Base-by-base conservation (phyloP, 2,113 vertebrate genomes). In the Regulus satrapa region DNA sequence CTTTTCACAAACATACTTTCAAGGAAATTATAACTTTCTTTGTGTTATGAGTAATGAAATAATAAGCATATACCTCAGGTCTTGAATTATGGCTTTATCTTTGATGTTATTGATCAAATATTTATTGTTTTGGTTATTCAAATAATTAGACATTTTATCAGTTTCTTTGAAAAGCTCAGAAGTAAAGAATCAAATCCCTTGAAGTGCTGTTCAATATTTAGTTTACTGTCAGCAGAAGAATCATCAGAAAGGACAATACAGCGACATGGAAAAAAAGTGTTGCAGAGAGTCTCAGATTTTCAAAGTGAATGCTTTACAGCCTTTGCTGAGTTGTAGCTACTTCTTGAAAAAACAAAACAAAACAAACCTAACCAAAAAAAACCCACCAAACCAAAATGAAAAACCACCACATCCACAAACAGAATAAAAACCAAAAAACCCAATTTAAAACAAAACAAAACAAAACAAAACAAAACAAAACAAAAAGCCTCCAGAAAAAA, bases 81-180 rank as follows among this genome's bases (percentile, higher is more conserved):
- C 71, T 69, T 78, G 55, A 77, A 38, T 68, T 87, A 46, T 46
- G 87, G 46, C 67, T 87, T 46, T 73, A 69, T 56, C 89, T 92
- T 89, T 95, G 94, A 92, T 91, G 79, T 68, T 71, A 55, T 36
- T 84, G 80, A 97, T 94, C 87, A 97, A 97, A 94, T 95, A 96
- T 88, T 95, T 71, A 95, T 94, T 82, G 51, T 45, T 56, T 92
- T 87, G 77, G 94, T 96, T 95, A 95, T 95, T 89, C 74, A 95
- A 89, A 86, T 91, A 96, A 97, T 97, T 92, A 94, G 94, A 36
- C 40, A 67, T 67, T 94, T 96, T 88, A 92, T 81, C 76, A 72
- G 67, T 94, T 94, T 90, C 58, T 63, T 85, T 84, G 85, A 58
- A 88, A 93, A 91, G 40, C 73, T 85, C 55, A 66, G 48, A 92